Percentiles rank a stretch among this genome's conserved stretches.
Conservation (phyloP, 23 tunicate genomes). For the Trididemnum clinides region DNA sequence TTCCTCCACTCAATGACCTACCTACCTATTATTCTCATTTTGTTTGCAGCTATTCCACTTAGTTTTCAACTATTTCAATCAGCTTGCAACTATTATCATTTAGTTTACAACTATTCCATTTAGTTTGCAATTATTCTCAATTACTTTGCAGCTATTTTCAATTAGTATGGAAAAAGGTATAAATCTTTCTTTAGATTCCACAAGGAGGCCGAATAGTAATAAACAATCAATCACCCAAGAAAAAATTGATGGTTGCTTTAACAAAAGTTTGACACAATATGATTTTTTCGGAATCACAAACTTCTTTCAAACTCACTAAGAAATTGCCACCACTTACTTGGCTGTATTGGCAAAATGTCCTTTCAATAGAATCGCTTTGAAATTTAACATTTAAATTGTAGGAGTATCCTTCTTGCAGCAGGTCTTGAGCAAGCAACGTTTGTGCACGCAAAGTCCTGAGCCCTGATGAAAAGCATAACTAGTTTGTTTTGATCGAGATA, state of each 20-base stretch:
- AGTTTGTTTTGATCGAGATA: conserved; percentile 33
- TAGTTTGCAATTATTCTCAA: no score
- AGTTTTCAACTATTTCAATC: no score
- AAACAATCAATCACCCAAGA: no score
- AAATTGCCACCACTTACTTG: conserved; percentile 12
- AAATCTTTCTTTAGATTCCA: no score
- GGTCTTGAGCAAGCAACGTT: background rate
- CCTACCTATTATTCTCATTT: no score
- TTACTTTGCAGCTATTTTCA: no score
- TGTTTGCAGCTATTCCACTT: no score
- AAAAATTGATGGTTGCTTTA: conserved; percentile 13
- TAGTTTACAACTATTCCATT: no score
- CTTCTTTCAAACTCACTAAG: conserved; percentile 12
- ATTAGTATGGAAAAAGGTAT: no score
- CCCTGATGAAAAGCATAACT: background rate
- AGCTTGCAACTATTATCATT: no score
- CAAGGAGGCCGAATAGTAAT: no score
- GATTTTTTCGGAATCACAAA: background rate
- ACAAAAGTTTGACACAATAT: background rate
- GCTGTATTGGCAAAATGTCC: conserved; percentile 10
- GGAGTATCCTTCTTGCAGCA: background rate
- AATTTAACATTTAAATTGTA: background rate
- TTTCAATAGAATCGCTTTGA: conserved; percentile 29
- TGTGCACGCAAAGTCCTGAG: conserved; percentile 23
- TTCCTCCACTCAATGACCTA: no score